Base-by-base conservation (phyloP, 2,797 vertebrate genomes). In the Rhadinocentrus ornatus region DNA sequence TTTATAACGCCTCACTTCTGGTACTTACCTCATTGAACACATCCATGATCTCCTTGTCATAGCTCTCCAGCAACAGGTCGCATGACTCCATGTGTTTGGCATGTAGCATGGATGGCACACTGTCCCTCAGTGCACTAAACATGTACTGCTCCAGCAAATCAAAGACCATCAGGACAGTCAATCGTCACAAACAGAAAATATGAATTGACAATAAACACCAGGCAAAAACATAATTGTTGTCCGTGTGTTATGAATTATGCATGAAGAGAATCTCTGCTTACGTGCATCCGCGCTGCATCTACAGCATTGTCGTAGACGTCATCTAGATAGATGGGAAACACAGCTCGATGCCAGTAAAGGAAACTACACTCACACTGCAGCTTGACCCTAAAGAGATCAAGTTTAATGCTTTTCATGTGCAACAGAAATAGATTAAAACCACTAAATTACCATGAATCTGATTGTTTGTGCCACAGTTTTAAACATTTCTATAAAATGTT, bases 281-380 rank as follows among this genome's bases (percentile, higher is more conserved):
- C 98, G 39, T 99, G 98, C 69, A 99, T 88, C 66, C 98, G 94
- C 53, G 98, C 96, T 53, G 97, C 96, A 71, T 99, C 98, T 31
- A 99, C 95, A 0, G 98, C 97, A 35, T 97, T 95, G 85, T 99
- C 98, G 68, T 98, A 99, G 0, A 99, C 96, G 16, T 99, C 97
- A 80, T 99, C 97, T 58, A 99, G 91, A 88, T 99, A 99, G 91
- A 99, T 99, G 18, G 98, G 98, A 87, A 99, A 97, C 64, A 99
- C 94, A 0, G 97, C 95, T 84, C 98, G 94, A 84, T 99, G 98
- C 98, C 98, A 99, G 88, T 99, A 99, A 3, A 99, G 91, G 88
- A 99, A 99, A 86, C 96, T 96, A 81, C 98, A 99, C 91, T 99
- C 95, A 59, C 97, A 99, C 3, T 98, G 97, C 46, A 95, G 85